These are phyloP conservation scores for Acrocephalus kingi DNA, from an alignment of 2,113 vertebrate genomes.

Conservation along the genomic window DNA sequence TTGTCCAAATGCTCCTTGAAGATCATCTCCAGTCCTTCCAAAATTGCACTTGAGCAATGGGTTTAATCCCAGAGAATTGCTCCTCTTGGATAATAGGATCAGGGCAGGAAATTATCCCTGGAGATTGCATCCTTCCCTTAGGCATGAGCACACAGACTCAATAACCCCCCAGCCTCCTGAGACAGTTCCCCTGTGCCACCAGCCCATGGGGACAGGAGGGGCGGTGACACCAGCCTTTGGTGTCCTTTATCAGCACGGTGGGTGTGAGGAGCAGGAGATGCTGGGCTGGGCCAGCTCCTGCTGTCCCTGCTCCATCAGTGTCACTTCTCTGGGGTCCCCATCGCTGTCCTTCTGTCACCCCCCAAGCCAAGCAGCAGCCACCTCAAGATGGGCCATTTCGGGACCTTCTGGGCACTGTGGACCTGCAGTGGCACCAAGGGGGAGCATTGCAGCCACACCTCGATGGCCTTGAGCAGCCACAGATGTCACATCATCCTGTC, in stretches of 20 bases:
- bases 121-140: background rate
- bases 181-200: background rate
- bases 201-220: background rate
- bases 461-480: background rate
- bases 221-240: background rate
- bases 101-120: background rate
- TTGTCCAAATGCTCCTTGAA: background rate
- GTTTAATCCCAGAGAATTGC: background rate
- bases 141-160: background rate
- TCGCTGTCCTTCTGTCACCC: background rate
- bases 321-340: background rate
- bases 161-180: accelerated
- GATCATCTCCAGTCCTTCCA: background rate
- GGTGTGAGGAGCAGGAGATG: background rate
- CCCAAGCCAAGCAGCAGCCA: background rate
- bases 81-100: background rate
- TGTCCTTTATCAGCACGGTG: background rate
- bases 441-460: background rate
- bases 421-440: background rate
- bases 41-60: background rate
- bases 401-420: background rate
- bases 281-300: background rate
- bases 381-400: background rate
- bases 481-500: accelerated
- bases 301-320: background rate